Conservation (phyloP, 2,797 vertebrate species). For the Choloepus didactylus region DNA sequence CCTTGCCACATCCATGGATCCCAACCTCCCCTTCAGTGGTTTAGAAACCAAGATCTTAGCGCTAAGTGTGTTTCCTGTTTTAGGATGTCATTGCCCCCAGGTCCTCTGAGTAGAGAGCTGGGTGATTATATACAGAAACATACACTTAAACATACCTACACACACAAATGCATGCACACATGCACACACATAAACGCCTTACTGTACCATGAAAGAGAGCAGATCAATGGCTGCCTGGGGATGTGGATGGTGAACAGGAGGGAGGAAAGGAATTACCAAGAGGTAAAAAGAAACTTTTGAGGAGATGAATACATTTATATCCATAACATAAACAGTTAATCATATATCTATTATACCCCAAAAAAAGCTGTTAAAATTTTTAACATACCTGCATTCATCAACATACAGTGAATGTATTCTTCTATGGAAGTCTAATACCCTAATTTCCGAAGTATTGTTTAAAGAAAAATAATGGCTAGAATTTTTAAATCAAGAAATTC, state of each 20-base stretch:
- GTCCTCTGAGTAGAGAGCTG: neutral
- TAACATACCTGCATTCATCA: neutral
- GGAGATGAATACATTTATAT: neutral
- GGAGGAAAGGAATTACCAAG: neutral
- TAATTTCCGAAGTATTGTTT: neutral
- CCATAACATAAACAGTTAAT: neutral
- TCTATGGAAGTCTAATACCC: neutral
- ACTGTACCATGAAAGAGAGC: neutral
- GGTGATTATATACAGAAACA: neutral
- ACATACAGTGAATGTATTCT: neutral
- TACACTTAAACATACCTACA: neutral
- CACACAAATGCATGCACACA: no score
- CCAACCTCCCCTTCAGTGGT: neutral
- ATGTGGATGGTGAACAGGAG: neutral
- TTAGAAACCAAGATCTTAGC: neutral
- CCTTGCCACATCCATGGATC: neutral
- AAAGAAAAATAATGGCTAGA: neutral
- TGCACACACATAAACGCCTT: neutral
- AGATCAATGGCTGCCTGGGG: neutral
- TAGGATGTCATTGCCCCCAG: neutral
- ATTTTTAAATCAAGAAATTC: conserved; percentile 1
- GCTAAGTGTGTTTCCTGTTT: neutral
- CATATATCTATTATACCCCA: neutral
- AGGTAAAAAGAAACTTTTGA: neutral
- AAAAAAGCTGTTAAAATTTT: neutral